Evolutionary conservation across 2,113 vertebrate species (phyloP).

Genomic region (Tursiops truncatus): DNA sequence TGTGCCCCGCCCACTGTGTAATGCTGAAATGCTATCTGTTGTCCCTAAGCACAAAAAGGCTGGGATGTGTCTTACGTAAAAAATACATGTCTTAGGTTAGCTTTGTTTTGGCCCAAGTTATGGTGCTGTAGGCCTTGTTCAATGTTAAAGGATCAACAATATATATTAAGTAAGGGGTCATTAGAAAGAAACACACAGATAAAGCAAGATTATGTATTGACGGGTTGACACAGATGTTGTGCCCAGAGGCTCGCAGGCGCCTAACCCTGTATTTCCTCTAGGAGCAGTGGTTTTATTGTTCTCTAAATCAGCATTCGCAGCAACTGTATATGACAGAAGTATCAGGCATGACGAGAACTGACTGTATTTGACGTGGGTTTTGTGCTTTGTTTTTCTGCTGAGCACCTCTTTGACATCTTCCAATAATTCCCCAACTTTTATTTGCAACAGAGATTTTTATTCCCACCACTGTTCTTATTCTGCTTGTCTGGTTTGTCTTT

Average conservation of each 20-base stretch:
- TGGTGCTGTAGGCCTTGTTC: background rate
- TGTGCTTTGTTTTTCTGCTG: background rate
- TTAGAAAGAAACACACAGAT: background rate
- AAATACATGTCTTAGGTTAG: background rate
- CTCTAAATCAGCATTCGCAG: background rate
- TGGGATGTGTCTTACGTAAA: background rate
- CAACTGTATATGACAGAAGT: background rate
- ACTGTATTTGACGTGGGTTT: background rate
- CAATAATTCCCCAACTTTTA: background rate
- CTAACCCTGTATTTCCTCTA: background rate
- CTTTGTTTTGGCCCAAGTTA: background rate
- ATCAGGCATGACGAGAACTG: background rate
- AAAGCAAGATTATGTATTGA: background rate
- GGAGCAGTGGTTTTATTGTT: background rate
- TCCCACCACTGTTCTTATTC: background rate
- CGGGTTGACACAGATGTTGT: too few species aligned
- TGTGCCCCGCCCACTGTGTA: too few species aligned
- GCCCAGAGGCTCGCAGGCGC: background rate
- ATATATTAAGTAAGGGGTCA: background rate
- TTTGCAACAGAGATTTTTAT: background rate
- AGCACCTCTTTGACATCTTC: background rate
- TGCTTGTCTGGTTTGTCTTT: background rate
- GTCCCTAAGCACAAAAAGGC: background rate
- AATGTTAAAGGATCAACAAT: background rate
- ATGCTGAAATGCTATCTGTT: background rate